Evolutionary conservation across 1,140 invertebrate species (phyloP).

Genomic region (Phymastichus coffea): DNA sequence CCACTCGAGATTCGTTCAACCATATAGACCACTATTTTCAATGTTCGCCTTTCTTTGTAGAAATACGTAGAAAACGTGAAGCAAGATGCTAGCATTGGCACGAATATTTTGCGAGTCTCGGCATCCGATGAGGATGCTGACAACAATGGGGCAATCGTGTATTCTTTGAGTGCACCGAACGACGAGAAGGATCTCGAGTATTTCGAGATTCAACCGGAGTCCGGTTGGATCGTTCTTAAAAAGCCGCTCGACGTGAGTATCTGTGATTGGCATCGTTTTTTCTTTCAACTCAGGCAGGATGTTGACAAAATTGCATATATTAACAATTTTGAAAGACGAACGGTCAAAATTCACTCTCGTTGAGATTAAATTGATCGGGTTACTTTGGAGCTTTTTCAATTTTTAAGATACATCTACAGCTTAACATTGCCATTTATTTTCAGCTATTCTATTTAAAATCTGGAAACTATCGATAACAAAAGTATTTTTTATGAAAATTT

Average conservation of each 20-base stretch:
- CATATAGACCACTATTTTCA: not conserved
- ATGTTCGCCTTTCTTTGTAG: conserved; percentile 55
- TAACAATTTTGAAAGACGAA: conserved; percentile 13
- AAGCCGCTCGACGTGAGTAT: conserved; percentile 93
- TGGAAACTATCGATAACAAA: not conserved
- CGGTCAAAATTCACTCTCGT: too few relatives aligned
- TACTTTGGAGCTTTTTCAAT: too few relatives aligned
- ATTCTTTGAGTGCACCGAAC: conserved; percentile 82
- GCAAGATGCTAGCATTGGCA: conserved; percentile 93
- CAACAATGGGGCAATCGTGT: conserved; percentile 93
- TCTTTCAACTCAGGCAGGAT: not conserved
- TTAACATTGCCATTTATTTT: too few relatives aligned
- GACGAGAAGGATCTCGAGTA: conserved; percentile 87
- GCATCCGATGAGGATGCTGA: conserved; percentile 95
- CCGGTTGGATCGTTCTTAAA: conserved; percentile 92
- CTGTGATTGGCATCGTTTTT: not conserved
- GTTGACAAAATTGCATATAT: not conserved
- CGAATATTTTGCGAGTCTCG: conserved; percentile 89
- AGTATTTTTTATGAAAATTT: not conserved
- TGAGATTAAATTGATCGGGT: too few relatives aligned
- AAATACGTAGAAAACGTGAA: conserved; percentile 97
- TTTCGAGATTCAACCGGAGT: conserved; percentile 93
- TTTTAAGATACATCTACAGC: too few relatives aligned
- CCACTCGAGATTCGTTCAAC: not conserved
- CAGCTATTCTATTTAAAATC: too few relatives aligned